Evolutionary conservation across 2,113 vertebrate genomes (phyloP), one percentile per base, ranked within the genome.

Genomic region (Heliornis fulica): DNA sequence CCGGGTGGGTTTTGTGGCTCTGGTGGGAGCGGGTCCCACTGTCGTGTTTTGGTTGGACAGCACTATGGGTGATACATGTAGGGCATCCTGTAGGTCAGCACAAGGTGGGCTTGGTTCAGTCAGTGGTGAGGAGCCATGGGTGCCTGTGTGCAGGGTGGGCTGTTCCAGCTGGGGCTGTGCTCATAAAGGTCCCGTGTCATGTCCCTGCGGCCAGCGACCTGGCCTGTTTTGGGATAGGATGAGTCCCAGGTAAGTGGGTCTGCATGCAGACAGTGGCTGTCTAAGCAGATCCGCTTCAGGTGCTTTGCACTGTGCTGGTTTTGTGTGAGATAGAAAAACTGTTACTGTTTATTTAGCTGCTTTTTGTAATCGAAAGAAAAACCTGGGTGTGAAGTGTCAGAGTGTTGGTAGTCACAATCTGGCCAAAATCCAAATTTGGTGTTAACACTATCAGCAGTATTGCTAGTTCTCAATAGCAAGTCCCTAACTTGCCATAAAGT

Each of bases 31-130:
- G 4, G 61, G n/a, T 5, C 9, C n/a, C 0, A 5, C 9, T 8
- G 45, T 17, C 0, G 7, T 0, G 13, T 28, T 64, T 50, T 0
- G 31, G 8, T 25, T 40, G 1, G 50, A 17, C 5, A 3, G 13
- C 0, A 5, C 40, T 14, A 32, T n/a, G 36, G 69, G 34, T 11
- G 29, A 14, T 22, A 34, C 17, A 60, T 11, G 1, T 7, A 1
- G 56, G 22, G 11, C 31, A 34, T 11, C 10, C 21, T 3, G 43
- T 29, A 45, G 61, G 34, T 36, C 40, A 13, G 48, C 19, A 36
- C 11, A 1, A 2, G 48, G 32, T 54, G 68, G 7, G 18, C 56
- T 75, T 63, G 78, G 41, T 9, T 3, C 28, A 12, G 81, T 5
- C 22, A 6, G 63, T 1, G 6, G 2, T 43, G 57, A 68, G 65